Base-by-base conservation (phyloP, 2,888 invertebrate genomes). In the Microdon myrmicae region DNA sequence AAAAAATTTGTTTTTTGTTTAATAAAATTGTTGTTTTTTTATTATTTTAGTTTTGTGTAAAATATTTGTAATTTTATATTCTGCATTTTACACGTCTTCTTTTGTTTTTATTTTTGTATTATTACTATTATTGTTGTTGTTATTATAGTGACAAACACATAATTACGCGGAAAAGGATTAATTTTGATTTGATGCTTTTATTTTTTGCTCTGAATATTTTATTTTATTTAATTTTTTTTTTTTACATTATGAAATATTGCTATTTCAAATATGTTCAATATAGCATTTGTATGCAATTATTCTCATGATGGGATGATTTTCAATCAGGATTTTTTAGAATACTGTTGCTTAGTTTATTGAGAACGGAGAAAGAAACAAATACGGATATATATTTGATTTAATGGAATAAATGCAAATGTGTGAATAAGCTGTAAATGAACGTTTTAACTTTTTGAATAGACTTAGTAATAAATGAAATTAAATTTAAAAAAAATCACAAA, bases 341-440 rank as follows among this genome's bases (percentile, higher is more conserved):
- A n/a, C n/a, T n/a, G n/a, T n/a, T n/a, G n/a, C n/a, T n/a, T n/a
- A n/a, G n/a, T n/a, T n/a, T n/a, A n/a, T n/a, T n/a, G n/a, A n/a
- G n/a, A n/a, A n/a, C n/a, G n/a, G n/a, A n/a, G n/a, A n/a, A n/a
- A n/a, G n/a, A n/a, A n/a, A n/a, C n/a, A n/a, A n/a, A n/a, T n/a
- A n/a, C n/a, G n/a, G n/a, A n/a, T n/a, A n/a, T n/a, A 14, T 19
- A 29, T 41, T 49, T 56, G 23, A 38, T 25, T 48, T 14, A 38
- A 53, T 45, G 38, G 43, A 39, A 47, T 54, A 44, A 22, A n/a
- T 28, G 29, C 49, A 44, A 38, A 45, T 45, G 32, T 39, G 41
- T 64, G 64, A 58, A 47, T n/a, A 64, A 64, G 64, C 64, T 64
- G 51, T 37, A 64, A n/a, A 47, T 51, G 32, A 37, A 44, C 25